A percentile compares a stretch with the other conserved stretches of the same genome.
These are phyloP conservation scores for Meleagris gallopavo DNA, from an alignment of 2,113 vertebrate species.

Conservation along the genomic window DNA sequence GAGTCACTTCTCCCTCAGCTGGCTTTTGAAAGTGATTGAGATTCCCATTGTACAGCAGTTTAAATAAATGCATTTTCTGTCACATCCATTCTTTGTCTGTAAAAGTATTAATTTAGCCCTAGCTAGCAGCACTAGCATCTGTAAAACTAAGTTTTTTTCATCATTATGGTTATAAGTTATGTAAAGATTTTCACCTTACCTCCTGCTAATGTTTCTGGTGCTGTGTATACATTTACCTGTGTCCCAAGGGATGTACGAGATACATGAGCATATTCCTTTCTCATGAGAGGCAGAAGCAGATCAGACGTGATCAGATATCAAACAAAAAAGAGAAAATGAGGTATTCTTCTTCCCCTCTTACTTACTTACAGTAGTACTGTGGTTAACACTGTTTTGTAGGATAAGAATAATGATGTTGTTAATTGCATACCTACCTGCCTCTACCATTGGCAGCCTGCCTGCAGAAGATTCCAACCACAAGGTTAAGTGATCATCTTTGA, in stretches of 20 bases:
- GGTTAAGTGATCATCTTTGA: not conserved
- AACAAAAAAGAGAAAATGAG: not conserved
- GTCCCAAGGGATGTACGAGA: too few relatives aligned
- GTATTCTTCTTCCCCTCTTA: not conserved
- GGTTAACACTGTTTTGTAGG: not conserved
- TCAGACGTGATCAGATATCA: not conserved
- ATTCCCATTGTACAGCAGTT: slow-evolving; percentile 39
- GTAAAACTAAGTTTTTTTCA: not conserved
- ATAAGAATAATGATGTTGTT: not conserved
- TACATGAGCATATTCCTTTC: not conserved
- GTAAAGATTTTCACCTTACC: not conserved
- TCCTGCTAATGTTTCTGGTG: not conserved
- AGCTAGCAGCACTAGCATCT: not conserved
- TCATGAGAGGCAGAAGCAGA: not conserved
- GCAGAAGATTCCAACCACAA: not conserved
- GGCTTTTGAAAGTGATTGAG: slow-evolving; percentile 35
- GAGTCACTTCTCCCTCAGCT: slow-evolving; percentile 38
- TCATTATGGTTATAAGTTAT: fast-evolving
- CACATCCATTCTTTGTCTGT: not conserved
- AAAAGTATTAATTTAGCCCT: not conserved
- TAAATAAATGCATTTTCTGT: slow-evolving; percentile 72
- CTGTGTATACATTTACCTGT: not conserved
- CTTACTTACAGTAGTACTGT: not conserved
- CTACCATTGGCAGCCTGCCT: not conserved
- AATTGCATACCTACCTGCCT: not conserved